Evolutionary conservation across 2,113 vertebrate genomes (phyloP).

Genomic region (Sphyrna mokarran): DNA sequence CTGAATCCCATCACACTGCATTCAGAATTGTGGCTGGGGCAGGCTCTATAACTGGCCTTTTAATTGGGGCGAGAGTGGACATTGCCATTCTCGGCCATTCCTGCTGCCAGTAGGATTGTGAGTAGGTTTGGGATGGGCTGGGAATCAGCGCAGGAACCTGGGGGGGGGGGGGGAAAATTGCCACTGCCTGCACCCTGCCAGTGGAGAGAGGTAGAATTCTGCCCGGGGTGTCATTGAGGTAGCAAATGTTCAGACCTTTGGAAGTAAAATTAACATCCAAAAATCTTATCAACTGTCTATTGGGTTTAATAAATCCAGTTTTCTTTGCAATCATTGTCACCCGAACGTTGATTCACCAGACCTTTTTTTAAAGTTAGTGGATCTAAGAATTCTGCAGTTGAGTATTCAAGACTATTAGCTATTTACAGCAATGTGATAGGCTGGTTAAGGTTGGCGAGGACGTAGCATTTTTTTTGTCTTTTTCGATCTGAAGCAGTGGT

Average conservation of each 20-base stretch:
- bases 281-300: background rate
- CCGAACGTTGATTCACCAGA: background rate
- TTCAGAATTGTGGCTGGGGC: no score
- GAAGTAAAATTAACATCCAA: background rate
- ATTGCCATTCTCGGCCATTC: no score
- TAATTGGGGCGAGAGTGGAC: no score
- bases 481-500: background rate
- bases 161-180: no score
- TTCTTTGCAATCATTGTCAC: background rate
- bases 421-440: background rate
- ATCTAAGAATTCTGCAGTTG: background rate
- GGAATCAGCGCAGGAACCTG: no score
- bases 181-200: no score
- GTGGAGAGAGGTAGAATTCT: no score
- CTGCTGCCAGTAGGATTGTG: no score
- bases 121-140: no score
- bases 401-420: background rate
- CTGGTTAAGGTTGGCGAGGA: background rate
- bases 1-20: no score
- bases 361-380: background rate
- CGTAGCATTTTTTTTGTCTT: background rate
- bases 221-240: background rate
- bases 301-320: no score
- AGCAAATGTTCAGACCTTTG: background rate
- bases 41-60: no score